A percentile compares a stretch with the other conserved stretches of the same genome.
These are phyloP conservation scores for Podarcis siculus DNA, from an alignment of 2,797 vertebrate genomes.

Conservation along the genomic window DNA sequence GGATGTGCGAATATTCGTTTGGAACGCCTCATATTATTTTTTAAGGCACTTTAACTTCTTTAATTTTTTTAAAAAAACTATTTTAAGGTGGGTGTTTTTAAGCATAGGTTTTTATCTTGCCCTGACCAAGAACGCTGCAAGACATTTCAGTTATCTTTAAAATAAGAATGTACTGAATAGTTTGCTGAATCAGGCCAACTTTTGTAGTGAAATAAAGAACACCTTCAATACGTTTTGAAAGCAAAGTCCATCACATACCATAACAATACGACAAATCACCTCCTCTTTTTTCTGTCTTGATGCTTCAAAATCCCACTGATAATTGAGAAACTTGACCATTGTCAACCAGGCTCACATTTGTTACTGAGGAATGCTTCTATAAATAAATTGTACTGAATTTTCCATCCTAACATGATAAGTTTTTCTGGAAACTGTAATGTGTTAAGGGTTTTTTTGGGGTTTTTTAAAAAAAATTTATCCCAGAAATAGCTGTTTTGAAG, in stretches of 20 bases:
- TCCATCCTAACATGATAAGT: neutral
- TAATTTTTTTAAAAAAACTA: too few species aligned
- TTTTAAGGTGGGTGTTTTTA: too few species aligned
- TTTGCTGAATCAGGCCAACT: conserved; percentile 50
- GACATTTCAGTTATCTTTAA: conserved; percentile 6
- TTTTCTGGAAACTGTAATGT: neutral
- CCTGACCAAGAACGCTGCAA: neutral
- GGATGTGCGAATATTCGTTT: too few species aligned
- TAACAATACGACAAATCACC: neutral
- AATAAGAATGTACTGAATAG: neutral
- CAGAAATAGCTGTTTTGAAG: conserved; percentile 7
- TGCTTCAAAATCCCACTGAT: neutral
- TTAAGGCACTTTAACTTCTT: too few species aligned
- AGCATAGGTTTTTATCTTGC: neutral
- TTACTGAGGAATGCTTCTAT: neutral
- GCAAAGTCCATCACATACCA: conserved; percentile 26
- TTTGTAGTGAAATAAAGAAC: conserved; percentile 38
- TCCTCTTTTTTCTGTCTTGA: neutral
- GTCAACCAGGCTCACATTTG: neutral
- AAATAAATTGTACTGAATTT: neutral
- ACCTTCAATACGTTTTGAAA: conserved; percentile 65
- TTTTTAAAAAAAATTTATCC: neutral
- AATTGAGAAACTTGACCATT: neutral
- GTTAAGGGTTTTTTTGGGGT: neutral
- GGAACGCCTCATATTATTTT: too few species aligned